Conservation (phyloP, 2,113 vertebrate genomes). For the Microcebus ravelobensis region DNA sequence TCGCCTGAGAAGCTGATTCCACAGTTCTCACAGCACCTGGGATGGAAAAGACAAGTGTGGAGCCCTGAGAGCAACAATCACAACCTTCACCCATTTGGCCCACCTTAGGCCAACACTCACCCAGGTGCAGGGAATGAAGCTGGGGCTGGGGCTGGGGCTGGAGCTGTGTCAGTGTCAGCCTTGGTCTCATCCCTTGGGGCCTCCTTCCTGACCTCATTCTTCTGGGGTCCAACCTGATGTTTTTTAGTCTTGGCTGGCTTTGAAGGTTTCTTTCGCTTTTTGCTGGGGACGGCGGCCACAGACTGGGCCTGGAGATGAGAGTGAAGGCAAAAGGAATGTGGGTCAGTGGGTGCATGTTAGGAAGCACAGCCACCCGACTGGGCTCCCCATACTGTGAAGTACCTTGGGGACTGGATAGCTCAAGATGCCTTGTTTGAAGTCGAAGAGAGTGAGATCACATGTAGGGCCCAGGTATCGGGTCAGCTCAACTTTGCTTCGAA, state of each 20-base stretch:
- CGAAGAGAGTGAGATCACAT: slow-evolving; percentile 87
- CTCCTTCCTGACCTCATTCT: slow-evolving; percentile 53
- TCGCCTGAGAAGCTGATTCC: slow-evolving; percentile 76
- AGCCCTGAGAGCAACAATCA: not conserved
- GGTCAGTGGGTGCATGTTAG: not conserved
- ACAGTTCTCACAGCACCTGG: slow-evolving; percentile 83
- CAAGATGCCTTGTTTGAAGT: slow-evolving; percentile 90
- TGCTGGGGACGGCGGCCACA: slow-evolving; percentile 18
- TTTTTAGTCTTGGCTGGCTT: slow-evolving; percentile 55
- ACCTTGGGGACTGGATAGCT: slow-evolving; percentile 77
- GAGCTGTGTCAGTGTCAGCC: not conserved
- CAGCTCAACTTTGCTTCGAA: slow-evolving; percentile 92
- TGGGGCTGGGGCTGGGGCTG: not conserved
- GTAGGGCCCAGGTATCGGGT: slow-evolving; percentile 83
- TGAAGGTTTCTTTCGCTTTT: slow-evolving; percentile 69
- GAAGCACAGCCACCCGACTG: not conserved
- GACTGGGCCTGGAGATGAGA: slow-evolving; percentile 52
- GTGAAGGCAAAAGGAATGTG: not conserved
- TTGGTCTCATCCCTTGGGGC: not conserved
- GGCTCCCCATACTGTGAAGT: not conserved
- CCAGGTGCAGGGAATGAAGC: slow-evolving; percentile 61
- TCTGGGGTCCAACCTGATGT: slow-evolving; percentile 22
- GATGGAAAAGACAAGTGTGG: not conserved
- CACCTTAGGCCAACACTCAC: slow-evolving; percentile 54
- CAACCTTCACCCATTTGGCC: not conserved